phyloP scores from a whole-genome alignment of 1,140 invertebrate genomes.

The Drosophila eugracilis region DNA sequence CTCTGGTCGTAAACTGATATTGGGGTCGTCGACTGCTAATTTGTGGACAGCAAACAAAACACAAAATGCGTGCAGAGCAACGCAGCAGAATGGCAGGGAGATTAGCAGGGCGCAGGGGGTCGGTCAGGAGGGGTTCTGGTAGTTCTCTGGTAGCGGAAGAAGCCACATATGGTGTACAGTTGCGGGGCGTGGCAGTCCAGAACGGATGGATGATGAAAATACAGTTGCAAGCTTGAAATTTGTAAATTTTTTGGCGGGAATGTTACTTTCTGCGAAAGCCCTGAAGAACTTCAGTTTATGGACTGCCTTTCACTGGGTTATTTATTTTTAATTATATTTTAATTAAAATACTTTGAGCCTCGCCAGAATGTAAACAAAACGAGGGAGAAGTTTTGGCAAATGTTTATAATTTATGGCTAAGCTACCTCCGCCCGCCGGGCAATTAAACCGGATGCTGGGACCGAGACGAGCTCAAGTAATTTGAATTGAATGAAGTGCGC shows the following conservation, averaged over 20 bases:
- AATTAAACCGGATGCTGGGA: conserved; percentile 37
- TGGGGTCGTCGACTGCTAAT: conserved; percentile 82
- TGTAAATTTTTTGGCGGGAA: conserved; percentile 2
- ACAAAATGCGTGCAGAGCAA: conserved; percentile 56
- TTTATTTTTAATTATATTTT: conserved; percentile 68
- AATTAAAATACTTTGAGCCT: conserved; percentile 59
- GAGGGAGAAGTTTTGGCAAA: conserved; percentile 44
- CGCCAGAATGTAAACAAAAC: conserved; percentile 29
- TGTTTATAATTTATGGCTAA: conserved; percentile 66
- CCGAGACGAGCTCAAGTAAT: conserved; percentile 62
- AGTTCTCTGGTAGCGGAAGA: conserved; percentile 6
- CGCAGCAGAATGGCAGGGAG: conserved; percentile 37
- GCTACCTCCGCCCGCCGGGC: conserved; percentile 12
- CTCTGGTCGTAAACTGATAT: conserved; percentile 76
- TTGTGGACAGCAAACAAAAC: conserved; percentile 65
- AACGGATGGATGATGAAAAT: conserved; percentile 20
- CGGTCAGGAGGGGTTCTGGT: background rate
- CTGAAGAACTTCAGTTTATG: background rate
- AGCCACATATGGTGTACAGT: conserved; percentile 60
- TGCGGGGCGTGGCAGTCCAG: conserved; percentile 61
- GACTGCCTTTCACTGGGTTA: conserved; percentile 6
- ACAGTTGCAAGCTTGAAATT: conserved; percentile 9
- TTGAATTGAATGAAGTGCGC: conserved; percentile 77
- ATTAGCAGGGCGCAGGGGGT: background rate
- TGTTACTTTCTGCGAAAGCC: background rate